Conservation (phyloP, 1,140 invertebrate species). For the Drosophila littoralis region DNA sequence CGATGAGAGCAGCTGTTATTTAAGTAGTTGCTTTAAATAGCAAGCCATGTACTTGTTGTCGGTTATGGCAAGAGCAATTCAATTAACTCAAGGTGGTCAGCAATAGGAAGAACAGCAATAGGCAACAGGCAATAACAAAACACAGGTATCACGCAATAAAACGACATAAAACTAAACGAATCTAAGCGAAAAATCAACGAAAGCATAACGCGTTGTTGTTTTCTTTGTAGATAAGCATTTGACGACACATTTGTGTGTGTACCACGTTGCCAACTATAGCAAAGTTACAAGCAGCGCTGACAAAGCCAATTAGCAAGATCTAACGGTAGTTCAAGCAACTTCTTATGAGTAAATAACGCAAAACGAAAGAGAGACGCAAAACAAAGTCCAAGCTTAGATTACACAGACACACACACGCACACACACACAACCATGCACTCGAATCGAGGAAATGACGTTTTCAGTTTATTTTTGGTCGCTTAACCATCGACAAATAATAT, state of each 20-base stretch:
- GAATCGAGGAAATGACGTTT: constrained; percentile 74
- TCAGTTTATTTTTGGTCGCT: constrained; percentile 68
- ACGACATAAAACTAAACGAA: constrained; percentile 41
- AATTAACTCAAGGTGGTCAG: constrained; percentile 40
- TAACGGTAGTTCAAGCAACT: constrained; percentile 78
- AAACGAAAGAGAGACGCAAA: constrained; percentile 36
- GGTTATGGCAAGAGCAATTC: constrained; percentile 26
- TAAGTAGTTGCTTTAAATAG: constrained; percentile 9
- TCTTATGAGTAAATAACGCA: constrained; percentile 67
- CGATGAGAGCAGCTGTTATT: not conserved
- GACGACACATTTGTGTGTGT: constrained; percentile 15
- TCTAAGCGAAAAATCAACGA: constrained; percentile 41
- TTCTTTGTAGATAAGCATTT: constrained; percentile 35
- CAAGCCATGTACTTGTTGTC: constrained; percentile 1
- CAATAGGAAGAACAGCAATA: not conserved
- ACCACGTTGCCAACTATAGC: constrained; percentile 50
- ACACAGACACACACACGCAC: constrained; percentile 13
- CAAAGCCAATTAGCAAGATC: constrained; percentile 71
- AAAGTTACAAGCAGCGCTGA: constrained; percentile 40
- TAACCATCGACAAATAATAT: constrained; percentile 60
- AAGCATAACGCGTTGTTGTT: constrained; percentile 41
- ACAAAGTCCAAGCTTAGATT: constrained; percentile 39
- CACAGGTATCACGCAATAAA: constrained; percentile 58
- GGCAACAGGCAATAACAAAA: constrained; percentile 39
- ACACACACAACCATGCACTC: constrained; percentile 25